Percentiles rank a stretch among this genome's conserved stretches.
phyloP scores from a whole-genome alignment of 2,797 vertebrate genomes.

The Buphagus erythrorhynchus region DNA sequence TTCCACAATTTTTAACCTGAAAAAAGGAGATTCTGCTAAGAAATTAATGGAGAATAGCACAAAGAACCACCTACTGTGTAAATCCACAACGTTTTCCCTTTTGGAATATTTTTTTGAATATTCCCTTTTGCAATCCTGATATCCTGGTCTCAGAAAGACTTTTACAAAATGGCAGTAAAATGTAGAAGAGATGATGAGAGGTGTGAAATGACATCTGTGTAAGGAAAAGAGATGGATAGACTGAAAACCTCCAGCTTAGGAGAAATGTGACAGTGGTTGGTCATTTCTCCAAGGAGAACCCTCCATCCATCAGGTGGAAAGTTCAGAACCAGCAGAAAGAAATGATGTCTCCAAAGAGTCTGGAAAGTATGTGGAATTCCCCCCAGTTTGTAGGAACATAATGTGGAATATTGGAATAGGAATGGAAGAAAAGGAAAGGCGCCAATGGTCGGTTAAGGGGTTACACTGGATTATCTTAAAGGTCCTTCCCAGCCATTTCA shows the following conservation, averaged over 20 bases:
- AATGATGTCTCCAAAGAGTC: not conserved
- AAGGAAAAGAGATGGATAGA: not conserved
- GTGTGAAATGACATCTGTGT: not conserved
- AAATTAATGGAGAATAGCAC: not conserved
- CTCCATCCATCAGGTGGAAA: not conserved
- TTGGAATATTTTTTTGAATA: not conserved
- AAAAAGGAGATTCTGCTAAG: not conserved
- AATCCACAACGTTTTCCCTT: not conserved
- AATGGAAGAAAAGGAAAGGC: not conserved
- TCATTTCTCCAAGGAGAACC: not conserved
- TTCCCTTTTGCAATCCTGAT: not conserved
- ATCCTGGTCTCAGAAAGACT: not conserved
- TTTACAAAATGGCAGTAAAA: not conserved
- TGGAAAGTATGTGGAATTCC: not conserved
- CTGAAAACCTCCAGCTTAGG: not conserved
- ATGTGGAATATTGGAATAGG: rapidly evolving
- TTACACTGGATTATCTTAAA: too few species aligned
- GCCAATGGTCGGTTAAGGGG: rapidly evolving
- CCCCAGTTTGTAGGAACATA: not conserved
- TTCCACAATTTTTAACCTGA: not conserved
- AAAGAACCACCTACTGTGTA: not conserved
- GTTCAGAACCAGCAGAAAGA: not conserved
- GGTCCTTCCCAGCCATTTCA: not conserved
- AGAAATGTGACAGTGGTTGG: not conserved
- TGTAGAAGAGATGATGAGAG: not conserved